These are phyloP conservation scores for Nettapus auritus DNA, from an alignment of 2,113 vertebrate genomes.

Conservation along the genomic window DNA sequence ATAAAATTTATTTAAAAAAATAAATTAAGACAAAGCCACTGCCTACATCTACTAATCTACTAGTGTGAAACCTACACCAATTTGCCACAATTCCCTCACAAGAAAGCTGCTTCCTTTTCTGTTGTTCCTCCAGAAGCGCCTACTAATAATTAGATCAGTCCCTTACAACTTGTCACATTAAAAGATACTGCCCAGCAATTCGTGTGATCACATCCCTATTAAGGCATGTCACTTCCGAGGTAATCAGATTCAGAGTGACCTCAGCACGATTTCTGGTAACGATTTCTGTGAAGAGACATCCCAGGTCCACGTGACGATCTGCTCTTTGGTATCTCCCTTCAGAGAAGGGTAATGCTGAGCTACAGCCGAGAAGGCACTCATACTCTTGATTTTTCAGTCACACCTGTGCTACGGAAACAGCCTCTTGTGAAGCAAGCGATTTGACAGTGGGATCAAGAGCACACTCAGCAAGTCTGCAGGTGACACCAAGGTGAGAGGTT, in stretches of 20 bases:
- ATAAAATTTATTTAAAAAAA: neutral
- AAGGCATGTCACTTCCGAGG: neutral
- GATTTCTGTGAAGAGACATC: neutral
- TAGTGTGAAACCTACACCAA: neutral
- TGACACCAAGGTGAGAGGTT: no score
- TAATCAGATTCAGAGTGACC: neutral
- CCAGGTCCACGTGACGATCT: neutral
- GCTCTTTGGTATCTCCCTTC: neutral
- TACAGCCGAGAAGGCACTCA: neutral
- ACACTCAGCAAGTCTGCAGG: no score
- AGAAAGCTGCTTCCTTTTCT: neutral
- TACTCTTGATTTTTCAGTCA: neutral
- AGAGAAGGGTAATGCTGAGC: neutral
- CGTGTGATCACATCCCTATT: neutral
- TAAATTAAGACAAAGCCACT: neutral
- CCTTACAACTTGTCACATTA: neutral
- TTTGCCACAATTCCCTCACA: neutral
- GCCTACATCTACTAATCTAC: neutral
- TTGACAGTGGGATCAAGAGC: neutral
- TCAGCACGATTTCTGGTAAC: neutral
- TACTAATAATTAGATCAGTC: neutral
- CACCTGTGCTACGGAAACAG: neutral
- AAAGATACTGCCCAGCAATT: neutral
- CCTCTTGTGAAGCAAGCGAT: neutral
- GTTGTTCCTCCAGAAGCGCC: neutral